These are phyloP conservation scores for Chaitophorus viminalis DNA, from an alignment of 2,888 invertebrate genomes.

Conservation along the genomic window DNA sequence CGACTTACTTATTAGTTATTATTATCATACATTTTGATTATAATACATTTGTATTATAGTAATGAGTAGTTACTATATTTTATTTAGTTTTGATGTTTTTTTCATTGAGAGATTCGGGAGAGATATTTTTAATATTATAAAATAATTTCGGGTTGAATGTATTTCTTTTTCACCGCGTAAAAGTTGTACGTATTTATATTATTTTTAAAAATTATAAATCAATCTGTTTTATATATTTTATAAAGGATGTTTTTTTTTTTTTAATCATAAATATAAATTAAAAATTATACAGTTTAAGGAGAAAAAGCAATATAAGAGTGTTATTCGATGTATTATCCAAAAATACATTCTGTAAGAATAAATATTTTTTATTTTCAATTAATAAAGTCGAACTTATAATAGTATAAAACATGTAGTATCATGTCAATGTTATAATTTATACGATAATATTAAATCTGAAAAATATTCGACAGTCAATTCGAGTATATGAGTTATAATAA, in stretches of 20 bases:
- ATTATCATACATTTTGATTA: not conserved
- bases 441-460: not conserved
- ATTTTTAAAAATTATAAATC: not conserved
- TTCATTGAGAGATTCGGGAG: too few species aligned
- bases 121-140: too few species aligned
- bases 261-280: not conserved
- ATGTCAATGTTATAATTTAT: not conserved
- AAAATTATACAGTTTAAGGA: not conserved
- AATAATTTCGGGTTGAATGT: not conserved
- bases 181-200: not conserved
- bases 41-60: not conserved
- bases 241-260: not conserved
- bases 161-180: not conserved
- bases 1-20: not conserved
- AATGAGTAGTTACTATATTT: too few species aligned
- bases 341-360: not conserved
- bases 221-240: not conserved
- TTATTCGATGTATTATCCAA: not conserved
- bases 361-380: not conserved
- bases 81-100: too few species aligned
- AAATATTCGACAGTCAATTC: not conserved
- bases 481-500: not conserved
- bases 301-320: not conserved
- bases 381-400: not conserved
- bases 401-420: not conserved